Conservation (phyloP, 2,797 vertebrate species). For the Kryptolebias ocellatus region DNA sequence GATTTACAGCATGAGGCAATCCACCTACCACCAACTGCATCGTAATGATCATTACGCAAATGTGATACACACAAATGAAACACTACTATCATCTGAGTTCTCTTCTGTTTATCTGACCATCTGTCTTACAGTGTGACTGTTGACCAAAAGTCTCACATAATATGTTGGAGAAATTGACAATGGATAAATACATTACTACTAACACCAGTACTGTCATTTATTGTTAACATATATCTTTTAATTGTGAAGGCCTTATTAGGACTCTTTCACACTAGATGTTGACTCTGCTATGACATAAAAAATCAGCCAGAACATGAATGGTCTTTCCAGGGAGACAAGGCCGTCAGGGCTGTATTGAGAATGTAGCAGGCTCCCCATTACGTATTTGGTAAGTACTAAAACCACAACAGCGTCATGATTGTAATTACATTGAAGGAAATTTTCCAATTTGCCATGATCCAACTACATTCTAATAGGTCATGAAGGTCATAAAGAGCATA, state of each 20-base stretch:
- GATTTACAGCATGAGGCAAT: constrained; percentile 51
- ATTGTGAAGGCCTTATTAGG: background rate
- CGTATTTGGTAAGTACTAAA: too few species aligned
- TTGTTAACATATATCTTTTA: background rate
- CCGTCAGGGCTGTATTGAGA: too few species aligned
- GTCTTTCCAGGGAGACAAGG: too few species aligned
- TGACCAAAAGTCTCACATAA: background rate
- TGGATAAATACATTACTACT: background rate
- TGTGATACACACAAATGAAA: constrained; percentile 2
- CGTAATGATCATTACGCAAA: constrained; percentile 47
- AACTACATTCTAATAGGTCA: too few species aligned
- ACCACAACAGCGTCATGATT: too few species aligned
- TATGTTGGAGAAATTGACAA: background rate
- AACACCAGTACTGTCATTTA: background rate
- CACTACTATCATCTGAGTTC: background rate
- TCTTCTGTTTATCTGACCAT: background rate
- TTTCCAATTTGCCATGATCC: too few species aligned
- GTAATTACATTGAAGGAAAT: too few species aligned
- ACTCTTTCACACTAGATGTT: too few species aligned
- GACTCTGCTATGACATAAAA: too few species aligned
- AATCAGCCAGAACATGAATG: too few species aligned
- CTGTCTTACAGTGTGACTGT: background rate
- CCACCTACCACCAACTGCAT: constrained; percentile 38
- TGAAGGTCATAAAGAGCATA: too few species aligned
- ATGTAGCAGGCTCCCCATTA: too few species aligned